These are phyloP conservation scores for Pterocles burchelli DNA, from an alignment of 2,113 vertebrate species.

Conservation along the genomic window DNA sequence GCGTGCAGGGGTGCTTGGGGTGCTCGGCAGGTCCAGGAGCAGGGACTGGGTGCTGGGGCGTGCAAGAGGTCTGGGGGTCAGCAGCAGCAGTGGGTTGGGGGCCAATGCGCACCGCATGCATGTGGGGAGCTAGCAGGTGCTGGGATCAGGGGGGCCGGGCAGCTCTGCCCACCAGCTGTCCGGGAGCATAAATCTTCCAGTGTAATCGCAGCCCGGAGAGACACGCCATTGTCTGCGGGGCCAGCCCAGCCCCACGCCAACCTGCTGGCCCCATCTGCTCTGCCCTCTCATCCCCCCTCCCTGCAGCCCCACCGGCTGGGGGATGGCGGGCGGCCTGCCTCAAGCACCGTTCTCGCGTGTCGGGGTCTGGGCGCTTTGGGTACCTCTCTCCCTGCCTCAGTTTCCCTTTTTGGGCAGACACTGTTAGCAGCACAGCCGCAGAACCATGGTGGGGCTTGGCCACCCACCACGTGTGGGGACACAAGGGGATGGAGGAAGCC, in stretches of 20 bases:
- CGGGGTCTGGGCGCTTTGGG: not conserved
- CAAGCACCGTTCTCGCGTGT: not conserved
- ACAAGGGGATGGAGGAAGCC: rapidly evolving
- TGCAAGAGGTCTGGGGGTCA: not conserved
- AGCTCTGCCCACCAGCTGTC: constrained; percentile 80
- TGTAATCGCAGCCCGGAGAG: constrained; percentile 75
- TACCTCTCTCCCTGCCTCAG: not conserved
- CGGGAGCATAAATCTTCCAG: constrained; percentile 62
- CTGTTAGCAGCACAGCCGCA: rapidly evolving
- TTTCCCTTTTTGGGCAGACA: not conserved
- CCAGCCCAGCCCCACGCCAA: constrained; percentile 55
- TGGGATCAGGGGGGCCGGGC: not conserved
- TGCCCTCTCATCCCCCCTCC: constrained; percentile 26
- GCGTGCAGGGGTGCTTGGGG: not conserved
- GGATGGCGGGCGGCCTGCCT: not conserved
- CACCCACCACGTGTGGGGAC: rapidly evolving
- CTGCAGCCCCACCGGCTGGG: not conserved
- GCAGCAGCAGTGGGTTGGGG: not conserved
- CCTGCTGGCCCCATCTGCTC: constrained; percentile 81
- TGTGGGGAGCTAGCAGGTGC: not conserved
- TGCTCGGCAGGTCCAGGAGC: not conserved
- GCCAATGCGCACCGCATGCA: rapidly evolving
- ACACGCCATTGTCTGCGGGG: constrained; percentile 78
- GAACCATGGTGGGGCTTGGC: not conserved
- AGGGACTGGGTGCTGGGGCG: no score